phyloP scores from a whole-genome alignment of 2,888 invertebrate species.

The Orthosia gracilis region DNA sequence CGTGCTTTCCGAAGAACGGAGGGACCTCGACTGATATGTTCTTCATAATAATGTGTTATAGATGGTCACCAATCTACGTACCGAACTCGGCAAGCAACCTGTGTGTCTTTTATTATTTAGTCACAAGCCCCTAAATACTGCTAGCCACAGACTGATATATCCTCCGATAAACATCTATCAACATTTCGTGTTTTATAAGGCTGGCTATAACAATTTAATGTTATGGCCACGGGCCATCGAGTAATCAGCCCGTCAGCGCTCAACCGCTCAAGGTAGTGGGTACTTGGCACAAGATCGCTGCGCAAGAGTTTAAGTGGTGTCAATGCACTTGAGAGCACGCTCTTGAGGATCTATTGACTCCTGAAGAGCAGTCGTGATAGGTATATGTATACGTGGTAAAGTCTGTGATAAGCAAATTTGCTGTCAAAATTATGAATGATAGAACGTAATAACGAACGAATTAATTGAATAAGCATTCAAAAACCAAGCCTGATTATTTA shows the following conservation, averaged over 20 bases:
- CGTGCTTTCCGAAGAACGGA: no score
- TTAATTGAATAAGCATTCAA: no score
- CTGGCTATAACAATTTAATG: slow-evolving; percentile 44
- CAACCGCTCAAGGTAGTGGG: slow-evolving; percentile 9
- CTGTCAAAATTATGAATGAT: no score
- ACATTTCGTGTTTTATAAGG: neutral
- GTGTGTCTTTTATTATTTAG: no score
- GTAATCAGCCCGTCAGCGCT: slow-evolving; percentile 47
- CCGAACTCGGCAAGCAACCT: no score
- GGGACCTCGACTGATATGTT: no score
- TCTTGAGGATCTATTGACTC: slow-evolving; percentile 37
- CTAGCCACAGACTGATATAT: neutral
- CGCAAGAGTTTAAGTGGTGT: slow-evolving; percentile 49
- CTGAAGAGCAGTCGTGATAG: slow-evolving; percentile 7
- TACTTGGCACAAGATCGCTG: slow-evolving; percentile 33
- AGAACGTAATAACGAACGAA: no score
- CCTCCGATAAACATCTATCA: neutral
- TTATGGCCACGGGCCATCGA: slow-evolving; percentile 18
- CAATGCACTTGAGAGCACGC: slow-evolving; percentile 37
- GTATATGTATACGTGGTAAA: neutral
- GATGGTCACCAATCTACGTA: no score
- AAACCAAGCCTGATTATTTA: no score
- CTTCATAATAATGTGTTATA: no score
- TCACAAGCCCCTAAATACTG: neutral
- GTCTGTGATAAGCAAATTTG: no score